Evolutionary conservation across 1,140 invertebrate species (phyloP), one percentile per base, ranked within the genome.

Genomic region (Reticulitermes speratus): DNA sequence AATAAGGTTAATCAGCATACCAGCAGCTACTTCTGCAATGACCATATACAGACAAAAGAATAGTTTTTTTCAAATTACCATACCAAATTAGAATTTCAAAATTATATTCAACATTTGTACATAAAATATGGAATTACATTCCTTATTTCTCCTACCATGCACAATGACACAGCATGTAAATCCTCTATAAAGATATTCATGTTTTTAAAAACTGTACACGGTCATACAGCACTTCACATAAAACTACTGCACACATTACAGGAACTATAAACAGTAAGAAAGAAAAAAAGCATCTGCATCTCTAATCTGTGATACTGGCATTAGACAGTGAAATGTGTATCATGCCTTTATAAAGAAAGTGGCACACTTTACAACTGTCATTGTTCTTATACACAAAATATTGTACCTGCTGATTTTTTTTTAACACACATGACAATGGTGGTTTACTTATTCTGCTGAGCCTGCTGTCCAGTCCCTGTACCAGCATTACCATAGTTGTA

Each of bases 401-500:
- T 55, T 16, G 52, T 55, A 55, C 52, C 52, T 55, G 52, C 19
- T 19, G 52, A 55, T 55, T 55, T 55, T 55, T 38, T 55, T 12
- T 55, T 55, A 55, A 55, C 19, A 21, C 14, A 55, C 8, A 21
- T 55, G 52, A 21, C 52, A 55, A 55, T 55, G 52, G 25, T 12
- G 25, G 48, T 30, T 52, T 84, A 84, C n/a, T 52, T 52, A 55
- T 52, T 52, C 45, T 84, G 83, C n/a, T 45, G 44, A 14, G 52
- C 30, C n/a, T 84, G 83, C 45, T 48, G 83, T 44, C 83, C 83
- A 84, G 83, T 25, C 23, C 83, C 83, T 19, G 83, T 44, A 14
- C 83, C 83, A n/a, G 65, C 21, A 32, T 84, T 52, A 45, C 84
- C 84, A 38, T 86, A 86, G 45, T 88, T 87, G 84, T 91, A 91